These are phyloP conservation scores for Corythaeola cristata DNA, from an alignment of 2,113 vertebrate genomes.

Conservation along the genomic window DNA sequence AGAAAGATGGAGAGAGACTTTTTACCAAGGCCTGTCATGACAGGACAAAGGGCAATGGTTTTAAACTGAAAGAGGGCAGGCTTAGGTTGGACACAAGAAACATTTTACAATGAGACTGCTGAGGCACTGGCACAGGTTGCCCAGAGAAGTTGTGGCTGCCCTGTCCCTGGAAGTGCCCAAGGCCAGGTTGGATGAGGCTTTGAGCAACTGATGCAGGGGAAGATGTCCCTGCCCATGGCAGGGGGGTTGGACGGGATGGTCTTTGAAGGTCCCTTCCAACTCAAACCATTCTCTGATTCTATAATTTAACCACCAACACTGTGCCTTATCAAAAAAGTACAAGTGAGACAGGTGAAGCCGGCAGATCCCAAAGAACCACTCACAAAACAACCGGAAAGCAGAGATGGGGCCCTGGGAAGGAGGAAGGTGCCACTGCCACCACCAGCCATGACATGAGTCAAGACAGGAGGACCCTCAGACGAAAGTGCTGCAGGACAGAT, in stretches of 20 bases:
- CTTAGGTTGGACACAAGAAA: not conserved
- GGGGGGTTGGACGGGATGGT: fast-evolving
- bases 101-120: not conserved
- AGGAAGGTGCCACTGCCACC: not conserved
- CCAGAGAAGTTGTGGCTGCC: not conserved
- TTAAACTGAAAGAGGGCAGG: not conserved
- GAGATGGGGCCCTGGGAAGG: not conserved
- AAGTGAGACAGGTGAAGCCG: not conserved
- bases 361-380: not conserved
- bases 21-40: not conserved
- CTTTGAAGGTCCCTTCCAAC: not conserved
- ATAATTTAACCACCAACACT: not conserved
- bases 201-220: not conserved
- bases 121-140: not conserved
- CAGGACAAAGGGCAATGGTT: not conserved
- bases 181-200: fast-evolving
- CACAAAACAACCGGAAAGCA: not conserved
- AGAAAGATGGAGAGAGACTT: not conserved
- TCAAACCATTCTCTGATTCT: not conserved
- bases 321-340: not conserved
- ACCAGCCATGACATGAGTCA: not conserved
- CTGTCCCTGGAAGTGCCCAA: not conserved
- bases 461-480: not conserved
- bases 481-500: not conserved
- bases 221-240: not conserved